These are phyloP conservation scores for Sula dactylatra DNA, from an alignment of 2,113 vertebrate species.

Conservation along the genomic window DNA sequence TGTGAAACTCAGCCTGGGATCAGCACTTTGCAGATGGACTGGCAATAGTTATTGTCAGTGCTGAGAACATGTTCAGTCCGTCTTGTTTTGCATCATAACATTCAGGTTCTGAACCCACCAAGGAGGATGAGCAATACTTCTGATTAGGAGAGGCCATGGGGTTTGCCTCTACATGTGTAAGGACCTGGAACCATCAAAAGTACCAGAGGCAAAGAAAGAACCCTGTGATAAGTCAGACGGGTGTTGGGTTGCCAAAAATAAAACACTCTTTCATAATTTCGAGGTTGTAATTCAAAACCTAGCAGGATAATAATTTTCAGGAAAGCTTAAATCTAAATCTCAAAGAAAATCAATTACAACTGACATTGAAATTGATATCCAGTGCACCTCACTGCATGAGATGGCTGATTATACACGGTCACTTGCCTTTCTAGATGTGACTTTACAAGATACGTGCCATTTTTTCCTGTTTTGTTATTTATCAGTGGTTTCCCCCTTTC, in stretches of 20 bases:
- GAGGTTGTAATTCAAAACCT: neutral
- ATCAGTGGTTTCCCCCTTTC: neutral
- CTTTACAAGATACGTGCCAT: neutral
- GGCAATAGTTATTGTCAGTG: neutral
- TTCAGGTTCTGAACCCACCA: neutral
- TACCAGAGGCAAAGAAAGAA: neutral
- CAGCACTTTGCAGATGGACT: neutral
- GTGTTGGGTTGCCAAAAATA: neutral
- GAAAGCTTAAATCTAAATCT: neutral
- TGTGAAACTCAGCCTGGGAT: neutral
- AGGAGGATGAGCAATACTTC: neutral
- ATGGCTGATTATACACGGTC: neutral
- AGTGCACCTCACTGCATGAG: neutral
- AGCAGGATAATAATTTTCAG: neutral
- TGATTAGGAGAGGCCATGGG: neutral
- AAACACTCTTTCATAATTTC: neutral
- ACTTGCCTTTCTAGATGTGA: conserved; percentile 1
- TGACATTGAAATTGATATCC: neutral
- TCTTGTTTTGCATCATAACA: neutral
- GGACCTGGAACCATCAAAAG: neutral
- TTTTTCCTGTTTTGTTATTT: neutral
- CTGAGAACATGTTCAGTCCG: rapidly evolving
- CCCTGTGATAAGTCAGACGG: neutral
- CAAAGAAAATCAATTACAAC: conserved; percentile 11
- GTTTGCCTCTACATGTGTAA: neutral